A percentile compares a stretch with the other conserved stretches of the same genome.
Conservation (phyloP, 2,888 invertebrate genomes). For the Schrankia costaestrigalis region DNA sequence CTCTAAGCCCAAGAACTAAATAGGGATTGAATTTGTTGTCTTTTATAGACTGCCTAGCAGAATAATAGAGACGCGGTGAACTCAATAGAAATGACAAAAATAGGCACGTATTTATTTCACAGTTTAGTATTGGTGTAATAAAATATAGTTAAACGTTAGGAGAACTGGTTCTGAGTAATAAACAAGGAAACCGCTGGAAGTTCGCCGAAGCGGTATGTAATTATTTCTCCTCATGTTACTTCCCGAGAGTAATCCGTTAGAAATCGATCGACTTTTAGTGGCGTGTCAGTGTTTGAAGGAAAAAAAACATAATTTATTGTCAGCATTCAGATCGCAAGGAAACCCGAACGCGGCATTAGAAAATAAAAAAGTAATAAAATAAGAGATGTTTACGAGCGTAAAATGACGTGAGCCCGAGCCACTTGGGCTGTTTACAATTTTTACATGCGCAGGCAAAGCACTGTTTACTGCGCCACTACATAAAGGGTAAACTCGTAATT, state of each 20-base stretch:
- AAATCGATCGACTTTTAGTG: slow-evolving; percentile 79
- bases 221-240: slow-evolving; percentile 73
- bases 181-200: slow-evolving; percentile 72
- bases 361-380: slow-evolving; percentile 79
- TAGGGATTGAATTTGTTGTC: too few species aligned
- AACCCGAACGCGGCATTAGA: slow-evolving; percentile 75
- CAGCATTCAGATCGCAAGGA: slow-evolving; percentile 75
- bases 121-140: slow-evolving; percentile 29
- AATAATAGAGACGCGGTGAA: slow-evolving; percentile 5
- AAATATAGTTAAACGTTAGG: slow-evolving; percentile 41
- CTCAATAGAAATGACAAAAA: slow-evolving; percentile 14
- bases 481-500: slow-evolving; percentile 65
- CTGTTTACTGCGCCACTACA: slow-evolving; percentile 44
- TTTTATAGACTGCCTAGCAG: too few species aligned
- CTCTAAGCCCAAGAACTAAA: too few species aligned
- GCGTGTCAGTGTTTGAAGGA: slow-evolving; percentile 78
- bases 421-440: slow-evolving; percentile 61
- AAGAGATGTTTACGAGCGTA: slow-evolving; percentile 77
- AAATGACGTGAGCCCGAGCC: slow-evolving; percentile 72
- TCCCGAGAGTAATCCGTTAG: slow-evolving; percentile 77
- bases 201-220: slow-evolving; percentile 72
- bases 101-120: slow-evolving; percentile 15
- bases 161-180: slow-evolving; percentile 71
- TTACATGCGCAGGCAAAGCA: slow-evolving; percentile 46
- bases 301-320: slow-evolving; percentile 78